phyloP scores from a whole-genome alignment of 2,888 invertebrate genomes.

The Napeogenes inachia region DNA sequence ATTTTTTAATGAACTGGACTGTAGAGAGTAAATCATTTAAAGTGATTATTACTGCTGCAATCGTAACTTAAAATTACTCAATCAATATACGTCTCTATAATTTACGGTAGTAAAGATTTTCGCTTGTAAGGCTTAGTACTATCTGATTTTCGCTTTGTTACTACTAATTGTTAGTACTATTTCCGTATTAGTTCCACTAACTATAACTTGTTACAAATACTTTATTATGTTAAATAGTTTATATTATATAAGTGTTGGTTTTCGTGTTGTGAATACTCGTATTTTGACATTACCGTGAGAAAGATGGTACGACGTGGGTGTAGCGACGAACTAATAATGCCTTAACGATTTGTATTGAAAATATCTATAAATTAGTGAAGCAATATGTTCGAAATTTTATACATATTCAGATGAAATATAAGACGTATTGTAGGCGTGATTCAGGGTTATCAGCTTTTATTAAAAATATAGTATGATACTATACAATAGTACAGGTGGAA shows the following conservation, averaged over 20 bases:
- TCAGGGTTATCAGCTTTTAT: not conserved
- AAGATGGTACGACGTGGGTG: not conserved
- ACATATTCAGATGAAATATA: not conserved
- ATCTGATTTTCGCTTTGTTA: too few relatives aligned
- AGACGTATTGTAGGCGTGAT: not conserved
- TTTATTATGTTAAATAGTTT: too few relatives aligned
- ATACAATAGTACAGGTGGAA: too few relatives aligned
- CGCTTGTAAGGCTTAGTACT: too few relatives aligned
- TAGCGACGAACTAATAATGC: not conserved
- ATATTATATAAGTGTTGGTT: not conserved
- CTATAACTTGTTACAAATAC: too few relatives aligned
- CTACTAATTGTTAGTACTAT: too few relatives aligned
- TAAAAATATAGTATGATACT: too few relatives aligned
- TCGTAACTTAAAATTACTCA: not conserved
- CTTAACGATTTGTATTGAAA: not conserved
- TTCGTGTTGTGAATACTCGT: not conserved
- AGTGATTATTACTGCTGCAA: not conserved
- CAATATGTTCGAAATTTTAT: not conserved
- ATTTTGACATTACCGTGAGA: conserved; percentile 2
- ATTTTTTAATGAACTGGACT: conserved; percentile 20
- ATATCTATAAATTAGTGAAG: conserved; percentile 1
- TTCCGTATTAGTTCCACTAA: too few relatives aligned
- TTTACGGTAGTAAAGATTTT: too few relatives aligned
- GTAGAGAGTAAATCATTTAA: not conserved
- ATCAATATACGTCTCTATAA: not conserved